Evolutionary conservation across 2,797 vertebrate genomes (phyloP).

Genomic region (Crotalus adamanteus): DNA sequence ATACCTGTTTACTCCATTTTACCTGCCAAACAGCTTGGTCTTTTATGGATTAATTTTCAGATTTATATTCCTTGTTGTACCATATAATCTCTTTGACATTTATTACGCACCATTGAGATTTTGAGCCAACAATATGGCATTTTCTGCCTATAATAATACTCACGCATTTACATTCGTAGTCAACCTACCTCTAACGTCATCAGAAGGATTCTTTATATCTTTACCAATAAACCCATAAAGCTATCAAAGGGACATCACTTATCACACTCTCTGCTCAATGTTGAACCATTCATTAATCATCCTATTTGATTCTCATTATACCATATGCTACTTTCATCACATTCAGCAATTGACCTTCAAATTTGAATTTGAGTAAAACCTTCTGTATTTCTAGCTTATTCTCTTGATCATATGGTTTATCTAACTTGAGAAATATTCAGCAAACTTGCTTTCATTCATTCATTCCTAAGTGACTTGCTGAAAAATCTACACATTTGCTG

Average conservation of each 20-base stretch:
- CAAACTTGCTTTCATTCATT: not conserved
- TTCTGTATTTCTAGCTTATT: not conserved
- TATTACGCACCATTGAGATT: not conserved
- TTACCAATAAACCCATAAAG: not conserved
- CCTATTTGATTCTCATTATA: not conserved
- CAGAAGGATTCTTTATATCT: not conserved
- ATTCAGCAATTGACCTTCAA: not conserved
- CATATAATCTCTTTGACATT: not conserved
- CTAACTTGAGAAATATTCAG: not conserved
- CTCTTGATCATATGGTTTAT: not conserved
- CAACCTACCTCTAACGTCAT: not conserved
- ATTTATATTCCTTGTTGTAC: not conserved
- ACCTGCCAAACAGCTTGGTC: not conserved
- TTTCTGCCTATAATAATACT: not conserved
- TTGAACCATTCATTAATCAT: not conserved
- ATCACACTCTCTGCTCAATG: not conserved
- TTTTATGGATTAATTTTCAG: not conserved
- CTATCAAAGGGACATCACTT: not conserved
- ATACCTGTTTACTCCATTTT: not conserved
- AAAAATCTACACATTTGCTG: not conserved
- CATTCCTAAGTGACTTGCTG: not conserved
- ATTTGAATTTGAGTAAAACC: not conserved
- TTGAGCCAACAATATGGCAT: not conserved
- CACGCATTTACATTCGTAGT: not conserved
- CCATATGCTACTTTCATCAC: not conserved